Conservation (phyloP, 2,888 invertebrate genomes). For the Galeruca laticollis region DNA sequence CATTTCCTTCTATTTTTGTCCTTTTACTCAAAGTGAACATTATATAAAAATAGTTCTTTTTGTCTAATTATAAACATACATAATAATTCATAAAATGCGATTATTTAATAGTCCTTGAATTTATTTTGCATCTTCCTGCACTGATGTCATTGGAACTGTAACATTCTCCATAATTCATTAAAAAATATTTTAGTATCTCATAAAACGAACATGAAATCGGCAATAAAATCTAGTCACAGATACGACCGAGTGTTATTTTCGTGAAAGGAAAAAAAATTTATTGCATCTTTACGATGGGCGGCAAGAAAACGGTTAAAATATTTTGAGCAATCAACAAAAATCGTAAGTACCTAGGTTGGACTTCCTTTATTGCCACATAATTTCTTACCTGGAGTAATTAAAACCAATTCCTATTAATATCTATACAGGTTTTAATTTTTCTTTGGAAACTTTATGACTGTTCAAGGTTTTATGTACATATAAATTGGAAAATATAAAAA, state of each 20-base stretch:
- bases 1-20: no score
- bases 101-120: background rate
- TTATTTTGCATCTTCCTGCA: background rate
- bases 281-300: constrained; percentile 19
- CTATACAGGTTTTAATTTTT: constrained; percentile 20
- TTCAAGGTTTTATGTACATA: constrained; percentile 3
- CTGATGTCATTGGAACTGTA: constrained; percentile 30
- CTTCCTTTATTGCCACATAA: constrained; percentile 29
- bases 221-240: constrained; percentile 31
- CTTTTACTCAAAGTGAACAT: no score
- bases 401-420: constrained; percentile 26
- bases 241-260: constrained; percentile 23
- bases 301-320: constrained; percentile 21
- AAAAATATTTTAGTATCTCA: constrained; percentile 35
- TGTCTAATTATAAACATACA: no score
- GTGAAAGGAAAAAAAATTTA: constrained; percentile 13
- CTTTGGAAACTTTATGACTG: constrained; percentile 12
- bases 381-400: constrained; percentile 28
- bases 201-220: constrained; percentile 32
- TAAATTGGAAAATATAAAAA: background rate
- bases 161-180: constrained; percentile 35
- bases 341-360: constrained; percentile 21
- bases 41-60: no score
- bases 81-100: background rate
- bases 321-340: constrained; percentile 22